Evolutionary conservation across 92 coral and sea anemone genomes (phyloP), one percentile per base, ranked within the genome.

Genomic region (Phymanthus crucifer): DNA sequence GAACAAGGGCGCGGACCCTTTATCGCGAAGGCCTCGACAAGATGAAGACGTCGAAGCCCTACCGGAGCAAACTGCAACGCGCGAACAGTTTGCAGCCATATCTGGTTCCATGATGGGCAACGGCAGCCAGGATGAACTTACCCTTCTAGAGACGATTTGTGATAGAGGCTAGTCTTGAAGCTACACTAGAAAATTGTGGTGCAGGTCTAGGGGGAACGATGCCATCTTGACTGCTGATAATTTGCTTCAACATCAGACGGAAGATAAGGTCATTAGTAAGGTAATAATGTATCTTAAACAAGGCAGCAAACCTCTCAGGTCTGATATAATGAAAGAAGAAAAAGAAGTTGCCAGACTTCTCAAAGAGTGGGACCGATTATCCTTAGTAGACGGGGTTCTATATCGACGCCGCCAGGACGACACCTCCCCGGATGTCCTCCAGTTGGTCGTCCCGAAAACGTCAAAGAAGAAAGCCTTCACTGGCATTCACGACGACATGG

Each of bases 21-120:
- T 80, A 43, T 80, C 84, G 0, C 77, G 77, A 14, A 71, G 75
- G 66, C 87, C 87, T n/a, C 76, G 31, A 45, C 21, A 8, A 3
- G 29, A 6, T n/a, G 75, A 69, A 45, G 13, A 9, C 16, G 50
- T 45, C 12, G 57, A 48, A 1, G 17, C 57, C 57, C n/a, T n/a
- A 37, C 8, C 40, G 8, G 8, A 37, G 40, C 40, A 37, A 37
- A n/a, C n/a, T n/a, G n/a, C n/a, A n/a, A n/a, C n/a, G n/a, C n/a
- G n/a, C n/a, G n/a, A n/a, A n/a, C n/a, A n/a, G 10, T 45, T 45
- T 17, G 1, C 50, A 45, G 2, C 16, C 50, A 45, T 17, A 9
- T 45, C 16, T 17, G 1, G 50, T 45, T 9, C 5, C 50, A 2
- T 17, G 50, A 17, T 45, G 50, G 10, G 50, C 50, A n/a, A n/a